Conservation (phyloP, 2,113 vertebrate species). For the Monarcha castaneiventris region DNA sequence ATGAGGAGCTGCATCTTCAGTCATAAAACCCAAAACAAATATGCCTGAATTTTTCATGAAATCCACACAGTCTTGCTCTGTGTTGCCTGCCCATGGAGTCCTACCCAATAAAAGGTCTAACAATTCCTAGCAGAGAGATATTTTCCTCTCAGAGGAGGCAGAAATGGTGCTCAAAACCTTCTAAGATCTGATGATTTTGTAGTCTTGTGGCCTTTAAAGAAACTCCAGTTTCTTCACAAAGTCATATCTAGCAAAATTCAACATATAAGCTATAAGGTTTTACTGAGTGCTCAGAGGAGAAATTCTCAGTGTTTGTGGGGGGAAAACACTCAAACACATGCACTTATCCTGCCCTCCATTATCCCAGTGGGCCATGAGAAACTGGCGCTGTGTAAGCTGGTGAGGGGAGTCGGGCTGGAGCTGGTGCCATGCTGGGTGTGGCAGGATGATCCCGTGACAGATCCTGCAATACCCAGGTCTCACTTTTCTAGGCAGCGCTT, state of each 20-base stretch:
- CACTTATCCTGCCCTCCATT: neutral
- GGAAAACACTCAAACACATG: neutral
- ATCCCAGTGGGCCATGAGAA: neutral
- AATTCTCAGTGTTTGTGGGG: neutral
- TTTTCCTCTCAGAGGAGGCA: neutral
- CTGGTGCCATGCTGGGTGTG: rapidly evolving
- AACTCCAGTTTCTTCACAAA: neutral
- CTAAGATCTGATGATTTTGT: neutral
- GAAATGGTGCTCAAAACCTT: neutral
- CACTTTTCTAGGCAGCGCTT: neutral
- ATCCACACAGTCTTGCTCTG: neutral
- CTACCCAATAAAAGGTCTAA: neutral
- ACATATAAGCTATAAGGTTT: neutral
- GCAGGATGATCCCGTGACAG: neutral
- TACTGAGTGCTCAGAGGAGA: neutral
- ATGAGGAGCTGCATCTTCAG: neutral
- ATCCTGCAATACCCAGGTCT: neutral
- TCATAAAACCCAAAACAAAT: neutral
- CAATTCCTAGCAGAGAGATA: neutral
- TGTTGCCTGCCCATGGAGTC: neutral
- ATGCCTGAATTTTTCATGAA: neutral
- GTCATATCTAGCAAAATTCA: neutral
- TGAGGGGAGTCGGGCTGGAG: neutral
- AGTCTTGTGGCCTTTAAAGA: neutral
- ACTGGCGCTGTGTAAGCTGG: neutral